phyloP scores from a whole-genome alignment of 2,113 vertebrate species.

The Channa argus region DNA sequence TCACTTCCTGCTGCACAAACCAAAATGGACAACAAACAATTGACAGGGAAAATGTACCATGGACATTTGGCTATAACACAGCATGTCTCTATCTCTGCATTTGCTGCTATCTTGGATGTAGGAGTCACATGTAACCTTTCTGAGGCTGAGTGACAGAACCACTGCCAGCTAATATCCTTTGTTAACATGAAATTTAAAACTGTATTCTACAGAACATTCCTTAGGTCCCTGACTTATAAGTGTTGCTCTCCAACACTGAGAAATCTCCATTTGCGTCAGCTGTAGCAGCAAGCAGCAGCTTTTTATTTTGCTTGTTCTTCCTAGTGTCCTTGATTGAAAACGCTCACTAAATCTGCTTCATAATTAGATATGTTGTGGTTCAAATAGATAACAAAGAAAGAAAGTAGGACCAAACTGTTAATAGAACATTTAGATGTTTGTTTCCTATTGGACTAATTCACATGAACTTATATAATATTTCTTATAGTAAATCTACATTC shows the following conservation, averaged over 20 bases:
- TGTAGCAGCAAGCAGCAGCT: not conserved
- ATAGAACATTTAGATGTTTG: no score
- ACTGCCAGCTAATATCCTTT: not conserved
- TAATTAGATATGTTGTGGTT: not conserved
- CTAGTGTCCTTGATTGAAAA: not conserved
- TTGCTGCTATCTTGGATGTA: slow-evolving; percentile 25
- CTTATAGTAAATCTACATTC: no score
- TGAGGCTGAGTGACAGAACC: slow-evolving; percentile 1
- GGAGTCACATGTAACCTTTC: slow-evolving; percentile 15
- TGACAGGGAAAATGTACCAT: slow-evolving; percentile 25
- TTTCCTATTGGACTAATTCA: not conserved
- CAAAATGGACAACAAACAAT: slow-evolving; percentile 28
- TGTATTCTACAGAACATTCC: slow-evolving; percentile 7
- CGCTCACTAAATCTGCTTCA: not conserved
- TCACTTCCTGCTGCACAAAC: slow-evolving; percentile 24
- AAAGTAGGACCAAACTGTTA: not conserved
- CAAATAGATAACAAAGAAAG: not conserved
- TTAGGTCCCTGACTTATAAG: not conserved
- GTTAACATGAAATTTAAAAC: slow-evolving; percentile 6
- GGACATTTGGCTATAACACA: not conserved
- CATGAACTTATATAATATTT: no score
- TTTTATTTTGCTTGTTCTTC: not conserved
- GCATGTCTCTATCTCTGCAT: slow-evolving; percentile 1
- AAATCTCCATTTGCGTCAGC: slow-evolving; percentile 3
- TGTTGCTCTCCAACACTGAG: not conserved